phyloP scores from a whole-genome alignment of 2,797 vertebrate species.

The Falco peregrinus region DNA sequence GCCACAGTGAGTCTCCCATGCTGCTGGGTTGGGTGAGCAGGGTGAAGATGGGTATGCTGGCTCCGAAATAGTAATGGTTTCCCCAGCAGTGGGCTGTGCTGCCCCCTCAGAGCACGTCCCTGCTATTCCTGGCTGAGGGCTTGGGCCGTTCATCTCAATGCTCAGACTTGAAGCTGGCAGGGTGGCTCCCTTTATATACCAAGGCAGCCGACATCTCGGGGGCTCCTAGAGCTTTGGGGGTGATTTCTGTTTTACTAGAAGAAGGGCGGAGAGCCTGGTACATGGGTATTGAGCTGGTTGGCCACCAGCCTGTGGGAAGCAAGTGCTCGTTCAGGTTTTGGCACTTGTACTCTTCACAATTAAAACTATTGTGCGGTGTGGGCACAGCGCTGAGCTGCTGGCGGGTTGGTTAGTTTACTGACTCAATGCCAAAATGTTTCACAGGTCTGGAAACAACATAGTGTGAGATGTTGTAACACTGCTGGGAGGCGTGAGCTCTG shows the following conservation, averaged over 20 bases:
- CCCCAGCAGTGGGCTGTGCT: not conserved
- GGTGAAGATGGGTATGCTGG: not conserved
- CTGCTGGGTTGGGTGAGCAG: not conserved
- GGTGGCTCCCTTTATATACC: not conserved
- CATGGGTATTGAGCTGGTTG: not conserved
- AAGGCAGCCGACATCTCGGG: not conserved
- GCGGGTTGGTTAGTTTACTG: not conserved
- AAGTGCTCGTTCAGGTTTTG: not conserved
- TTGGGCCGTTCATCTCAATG: not conserved
- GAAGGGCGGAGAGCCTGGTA: not conserved
- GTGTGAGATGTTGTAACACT: not conserved
- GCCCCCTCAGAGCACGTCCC: accelerated
- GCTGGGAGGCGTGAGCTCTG: not conserved
- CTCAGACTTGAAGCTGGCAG: not conserved
- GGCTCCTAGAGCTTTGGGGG: not conserved
- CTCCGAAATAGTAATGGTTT: not conserved
- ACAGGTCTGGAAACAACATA: not conserved
- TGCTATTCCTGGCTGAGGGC: not conserved
- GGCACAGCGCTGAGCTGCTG: not conserved
- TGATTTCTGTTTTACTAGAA: not conserved
- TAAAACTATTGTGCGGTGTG: not conserved
- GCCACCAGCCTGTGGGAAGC: not conserved
- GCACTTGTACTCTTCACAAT: not conserved
- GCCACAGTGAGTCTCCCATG: accelerated
- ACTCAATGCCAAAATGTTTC: not conserved